Evolutionary conservation across 2,888 invertebrate genomes (phyloP).

Genomic region (Peribatodes rhomboidaria): DNA sequence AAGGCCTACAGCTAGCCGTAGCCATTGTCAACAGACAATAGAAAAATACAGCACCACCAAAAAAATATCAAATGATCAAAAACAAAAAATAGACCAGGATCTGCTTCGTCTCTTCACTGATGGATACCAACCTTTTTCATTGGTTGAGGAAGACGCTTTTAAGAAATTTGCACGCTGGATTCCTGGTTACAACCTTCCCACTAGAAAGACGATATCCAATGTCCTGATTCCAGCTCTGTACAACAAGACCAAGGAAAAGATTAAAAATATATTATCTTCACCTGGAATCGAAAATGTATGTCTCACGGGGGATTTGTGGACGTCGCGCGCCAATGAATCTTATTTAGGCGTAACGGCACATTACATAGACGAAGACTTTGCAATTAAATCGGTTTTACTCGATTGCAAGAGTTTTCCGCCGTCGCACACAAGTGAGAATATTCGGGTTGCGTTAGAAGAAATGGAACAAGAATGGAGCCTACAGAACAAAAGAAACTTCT

Average conservation of each 20-base stretch:
- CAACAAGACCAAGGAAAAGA: neutral
- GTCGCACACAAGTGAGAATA: neutral
- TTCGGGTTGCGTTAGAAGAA: neutral
- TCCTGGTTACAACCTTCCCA: neutral
- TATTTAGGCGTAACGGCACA: neutral
- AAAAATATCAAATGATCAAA: neutral
- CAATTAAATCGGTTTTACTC: neutral
- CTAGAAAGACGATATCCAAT: neutral
- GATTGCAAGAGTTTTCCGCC: neutral
- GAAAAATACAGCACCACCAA: no score
- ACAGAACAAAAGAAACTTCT: neutral
- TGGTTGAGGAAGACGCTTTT: neutral
- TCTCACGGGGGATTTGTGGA: neutral
- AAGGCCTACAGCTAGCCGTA: no score
- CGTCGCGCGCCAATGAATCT: neutral
- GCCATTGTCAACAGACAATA: no score
- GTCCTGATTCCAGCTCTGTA: neutral
- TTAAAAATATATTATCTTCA: neutral
- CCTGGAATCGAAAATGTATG: neutral
- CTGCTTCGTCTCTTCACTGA: neutral
- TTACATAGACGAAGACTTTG: neutral
- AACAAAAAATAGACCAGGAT: neutral
- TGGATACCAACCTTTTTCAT: neutral
- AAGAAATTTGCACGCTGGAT: neutral
- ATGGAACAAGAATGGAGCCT: neutral